Evolutionary conservation across 2,888 invertebrate species (phyloP), one percentile per base, ranked within the genome.

Genomic region (Onchidella celtica): DNA sequence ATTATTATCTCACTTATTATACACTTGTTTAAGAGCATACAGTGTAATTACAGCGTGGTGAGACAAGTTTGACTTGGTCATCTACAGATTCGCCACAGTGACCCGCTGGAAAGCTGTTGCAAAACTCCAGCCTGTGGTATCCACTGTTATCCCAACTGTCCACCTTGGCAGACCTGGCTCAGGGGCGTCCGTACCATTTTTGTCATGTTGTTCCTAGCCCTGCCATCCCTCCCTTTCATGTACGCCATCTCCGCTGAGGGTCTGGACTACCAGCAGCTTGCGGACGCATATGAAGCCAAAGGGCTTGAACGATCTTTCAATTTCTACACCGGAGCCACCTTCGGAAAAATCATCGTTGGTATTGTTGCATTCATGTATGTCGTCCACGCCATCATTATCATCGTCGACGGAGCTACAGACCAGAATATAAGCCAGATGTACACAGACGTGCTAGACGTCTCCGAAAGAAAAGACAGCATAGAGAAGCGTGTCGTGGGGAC

Each of bases 51-150:
- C n/a, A n/a, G n/a, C n/a, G n/a, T n/a, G n/a, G n/a, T n/a, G n/a
- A n/a, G n/a, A n/a, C n/a, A n/a, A n/a, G n/a, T n/a, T n/a, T n/a
- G n/a, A n/a, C n/a, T n/a, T n/a, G n/a, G n/a, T n/a, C n/a, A n/a
- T n/a, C n/a, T 1, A 1, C 81, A 81, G 73, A 73, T 83, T n/a
- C 83, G 83, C 29, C 83, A 81, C 59, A 65, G 61, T 24, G 77
- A 77, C 27, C 68, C 83, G 3, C 69, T 83, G 29, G 81, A 83
- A 59, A 78, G 74, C 29, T 83, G 83, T 75, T 83, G 83, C 68
- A 65, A 61, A 29, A 55, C 80, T n/a, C 47, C 70, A 4, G 59
- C 70, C 24, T 83, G 81, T 34, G 83, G 83, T 1, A 61, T 70
- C 29, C 34, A 66, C 47, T 77, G 72, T 63, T 81, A 78, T 47